phyloP scores from a whole-genome alignment of 2,888 invertebrate species.

The Platycheirus albimanus region DNA sequence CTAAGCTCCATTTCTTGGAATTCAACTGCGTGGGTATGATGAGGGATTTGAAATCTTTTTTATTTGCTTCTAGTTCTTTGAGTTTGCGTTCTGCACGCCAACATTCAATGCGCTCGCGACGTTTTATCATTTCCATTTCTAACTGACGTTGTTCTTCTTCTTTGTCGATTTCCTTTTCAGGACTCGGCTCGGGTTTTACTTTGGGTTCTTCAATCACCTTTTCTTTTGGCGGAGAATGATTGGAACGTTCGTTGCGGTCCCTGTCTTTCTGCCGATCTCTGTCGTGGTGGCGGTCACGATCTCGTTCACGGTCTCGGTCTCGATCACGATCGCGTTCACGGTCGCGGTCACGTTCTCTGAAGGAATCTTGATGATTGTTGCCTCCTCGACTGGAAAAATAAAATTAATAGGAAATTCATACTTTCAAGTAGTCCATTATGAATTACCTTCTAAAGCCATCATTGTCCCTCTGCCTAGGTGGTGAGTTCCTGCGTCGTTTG shows the following conservation, averaged over 20 bases:
- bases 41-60: conserved; percentile 89
- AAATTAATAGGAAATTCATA: neutral
- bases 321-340: conserved; percentile 84
- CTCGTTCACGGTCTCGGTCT: conserved; percentile 86
- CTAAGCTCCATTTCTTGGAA: conserved; percentile 95
- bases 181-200: conserved; percentile 77
- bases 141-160: conserved; percentile 95
- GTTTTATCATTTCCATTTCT: conserved; percentile 97
- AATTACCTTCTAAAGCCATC: conserved; percentile 78
- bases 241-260: conserved; percentile 68
- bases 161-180: conserved; percentile 85
- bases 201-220: conserved; percentile 77
- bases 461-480: conserved; percentile 77
- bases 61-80: conserved; percentile 91
- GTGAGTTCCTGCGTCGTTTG: conserved; percentile 79
- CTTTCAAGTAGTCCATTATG: neutral
- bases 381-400: conserved; percentile 45
- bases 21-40: conserved; percentile 83
- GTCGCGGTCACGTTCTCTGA: conserved; percentile 81
- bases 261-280: conserved; percentile 78
- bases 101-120: conserved; percentile 96
- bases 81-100: conserved; percentile 97
- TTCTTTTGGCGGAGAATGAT: conserved; percentile 75
- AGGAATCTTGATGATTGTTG: conserved; percentile 76
- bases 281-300: conserved; percentile 84